Evolutionary conservation across 2,113 vertebrate genomes (phyloP), one percentile per base, ranked within the genome.

Genomic region (Verasper variegatus): DNA sequence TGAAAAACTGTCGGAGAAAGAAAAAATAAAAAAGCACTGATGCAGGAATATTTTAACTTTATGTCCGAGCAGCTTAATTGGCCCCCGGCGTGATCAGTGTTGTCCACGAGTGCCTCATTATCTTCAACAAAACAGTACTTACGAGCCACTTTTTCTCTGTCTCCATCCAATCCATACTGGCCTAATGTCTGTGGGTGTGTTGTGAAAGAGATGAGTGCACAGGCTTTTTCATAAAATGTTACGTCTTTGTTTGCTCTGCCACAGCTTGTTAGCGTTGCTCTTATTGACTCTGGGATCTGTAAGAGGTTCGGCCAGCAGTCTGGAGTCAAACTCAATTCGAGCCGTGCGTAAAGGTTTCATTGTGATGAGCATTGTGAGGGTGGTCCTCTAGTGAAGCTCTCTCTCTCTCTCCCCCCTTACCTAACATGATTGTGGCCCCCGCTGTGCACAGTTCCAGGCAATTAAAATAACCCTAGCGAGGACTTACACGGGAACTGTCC

Each of bases 91-190:
- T 66, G 62, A 67, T 74, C 79, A 78, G 59, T 56, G 31, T 68
- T 55, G 71, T 80, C 66, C 74, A 79, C 68, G 60, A 81, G 80
- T 85, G 64, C 71, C 85, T 90, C 84, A 87, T 87, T 89, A 90
- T 79, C 54, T 80, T 71, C 55, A 61, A 83, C 72, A 83, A 84
- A 89, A 86, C 76, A 84, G 27, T 71, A 77, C 79, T 86, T 75
- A 26, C 14, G 37, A 74, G 64, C 69, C 42, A 64, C 35, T 71
- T 70, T 1, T 31, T 78, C 71, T 35, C 51, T n/a, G 7, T 20
- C 52, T 51, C 45, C 64, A 31, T 83, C 62, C 75, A 78, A 85
- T 82, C 75, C 71, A 68, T 63, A 71, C 21, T 1, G 47, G 47
- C 73, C 31, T 37, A 2, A 17, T 42, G 37, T 70, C 51, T 42